phyloP scores from a whole-genome alignment of 1,140 invertebrate genomes.

The Bombus breviceps region DNA sequence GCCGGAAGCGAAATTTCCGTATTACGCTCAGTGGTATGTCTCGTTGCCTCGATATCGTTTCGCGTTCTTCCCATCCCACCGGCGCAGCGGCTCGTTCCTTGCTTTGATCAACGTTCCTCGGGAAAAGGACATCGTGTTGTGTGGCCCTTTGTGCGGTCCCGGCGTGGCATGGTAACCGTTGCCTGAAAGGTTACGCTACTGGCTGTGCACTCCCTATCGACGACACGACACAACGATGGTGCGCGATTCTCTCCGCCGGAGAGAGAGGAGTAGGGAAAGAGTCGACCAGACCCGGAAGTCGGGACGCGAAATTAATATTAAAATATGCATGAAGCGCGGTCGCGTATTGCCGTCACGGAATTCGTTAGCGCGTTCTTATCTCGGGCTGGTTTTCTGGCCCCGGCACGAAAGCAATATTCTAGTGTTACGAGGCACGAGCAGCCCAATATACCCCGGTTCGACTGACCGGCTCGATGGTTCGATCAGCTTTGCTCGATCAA shows the following conservation, averaged over 20 bases:
- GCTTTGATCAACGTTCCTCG: conserved; percentile 64
- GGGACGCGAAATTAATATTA: conserved; percentile 45
- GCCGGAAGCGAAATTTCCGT: conserved; percentile 64
- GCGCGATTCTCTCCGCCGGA: background rate
- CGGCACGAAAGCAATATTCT: conserved; percentile 43
- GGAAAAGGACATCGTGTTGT: conserved; percentile 46
- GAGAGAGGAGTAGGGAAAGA: background rate
- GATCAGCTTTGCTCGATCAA: conserved; percentile 44
- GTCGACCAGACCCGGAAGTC: background rate
- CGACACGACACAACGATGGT: background rate
- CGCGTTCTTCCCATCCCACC: background rate
- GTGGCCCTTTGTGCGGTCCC: conserved; percentile 43
- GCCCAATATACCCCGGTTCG: conserved; percentile 13
- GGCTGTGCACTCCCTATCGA: background rate
- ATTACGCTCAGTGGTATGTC: conserved; percentile 37
- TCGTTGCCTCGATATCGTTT: conserved; percentile 40
- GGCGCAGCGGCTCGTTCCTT: background rate
- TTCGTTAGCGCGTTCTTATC: conserved; percentile 52
- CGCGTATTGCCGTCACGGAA: conserved; percentile 29
- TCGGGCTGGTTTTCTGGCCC: background rate
- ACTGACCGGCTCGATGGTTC: conserved; percentile 26
- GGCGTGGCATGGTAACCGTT: conserved; percentile 7
- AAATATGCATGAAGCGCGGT: conserved; percentile 43
- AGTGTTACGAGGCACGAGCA: conserved; percentile 17
- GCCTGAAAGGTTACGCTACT: conserved; percentile 36